Evolutionary conservation across 2,888 invertebrate species (phyloP).

Genomic region (Keiferia lycopersicella): DNA sequence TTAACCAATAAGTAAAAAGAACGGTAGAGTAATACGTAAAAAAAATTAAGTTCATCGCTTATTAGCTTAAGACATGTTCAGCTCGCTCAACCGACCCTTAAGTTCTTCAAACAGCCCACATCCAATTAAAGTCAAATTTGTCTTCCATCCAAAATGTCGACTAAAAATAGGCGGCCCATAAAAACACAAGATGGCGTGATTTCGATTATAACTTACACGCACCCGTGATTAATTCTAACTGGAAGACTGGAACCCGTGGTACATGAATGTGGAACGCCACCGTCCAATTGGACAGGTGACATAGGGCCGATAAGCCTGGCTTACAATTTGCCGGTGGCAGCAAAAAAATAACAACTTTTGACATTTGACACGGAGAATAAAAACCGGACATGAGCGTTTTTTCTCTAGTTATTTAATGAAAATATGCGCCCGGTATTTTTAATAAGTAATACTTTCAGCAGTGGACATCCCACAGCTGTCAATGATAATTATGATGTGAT

Average conservation of each 20-base stretch:
- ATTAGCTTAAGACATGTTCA: not conserved
- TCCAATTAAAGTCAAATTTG: constrained; percentile 22
- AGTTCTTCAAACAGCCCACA: constrained; percentile 3
- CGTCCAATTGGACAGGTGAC: constrained; percentile 35
- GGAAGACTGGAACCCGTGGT: constrained; percentile 40
- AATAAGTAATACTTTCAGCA: too few relatives aligned
- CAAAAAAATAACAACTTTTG: not conserved
- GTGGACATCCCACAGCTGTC: too few relatives aligned
- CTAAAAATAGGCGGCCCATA: constrained; percentile 19
- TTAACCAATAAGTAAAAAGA: too few relatives aligned
- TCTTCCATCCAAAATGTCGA: constrained; percentile 21
- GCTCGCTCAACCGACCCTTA: not conserved
- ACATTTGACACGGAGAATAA: not conserved
- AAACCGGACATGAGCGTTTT: too few relatives aligned
- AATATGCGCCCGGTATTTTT: too few relatives aligned
- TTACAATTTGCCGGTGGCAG: constrained; percentile 18
- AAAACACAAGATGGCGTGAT: constrained; percentile 42
- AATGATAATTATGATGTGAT: too few relatives aligned
- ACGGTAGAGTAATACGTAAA: too few relatives aligned
- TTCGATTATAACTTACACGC: constrained; percentile 45
- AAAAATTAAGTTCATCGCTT: not conserved
- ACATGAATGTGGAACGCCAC: constrained; percentile 42
- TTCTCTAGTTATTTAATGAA: too few relatives aligned
- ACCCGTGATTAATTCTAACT: constrained; percentile 48
- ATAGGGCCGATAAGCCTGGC: constrained; percentile 30